phyloP scores from a whole-genome alignment of 2,888 invertebrate species.

The Harpalus rubripes region DNA sequence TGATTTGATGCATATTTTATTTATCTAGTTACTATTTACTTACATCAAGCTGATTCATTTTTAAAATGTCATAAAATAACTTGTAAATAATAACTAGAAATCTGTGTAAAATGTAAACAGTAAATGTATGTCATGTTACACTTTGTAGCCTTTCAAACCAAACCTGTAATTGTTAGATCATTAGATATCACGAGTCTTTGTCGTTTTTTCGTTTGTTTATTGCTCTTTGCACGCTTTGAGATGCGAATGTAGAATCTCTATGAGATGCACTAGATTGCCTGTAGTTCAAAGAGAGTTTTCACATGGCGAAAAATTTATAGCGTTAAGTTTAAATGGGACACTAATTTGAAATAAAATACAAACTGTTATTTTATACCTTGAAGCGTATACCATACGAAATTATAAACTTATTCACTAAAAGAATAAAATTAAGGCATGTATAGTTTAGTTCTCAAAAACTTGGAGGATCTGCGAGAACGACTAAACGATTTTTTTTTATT shows the following conservation, averaged over 20 bases:
- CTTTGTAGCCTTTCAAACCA: conserved; percentile 41
- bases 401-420: too few relatives aligned
- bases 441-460: too few relatives aligned
- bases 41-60: neutral
- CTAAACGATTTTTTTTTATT: too few relatives aligned
- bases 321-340: neutral
- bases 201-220: conserved; percentile 61
- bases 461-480: too few relatives aligned
- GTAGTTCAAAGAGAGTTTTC: neutral
- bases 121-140: conserved; percentile 33
- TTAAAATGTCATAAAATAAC: neutral
- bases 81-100: conserved; percentile 31
- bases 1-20: neutral
- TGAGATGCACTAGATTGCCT: neutral
- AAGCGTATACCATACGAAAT: too few relatives aligned
- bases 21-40: conserved; percentile 13
- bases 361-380: neutral
- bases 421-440: too few relatives aligned
- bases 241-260: conserved; percentile 39
- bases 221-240: conserved; percentile 60
- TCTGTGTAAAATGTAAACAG: conserved; percentile 1
- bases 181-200: conserved; percentile 59
- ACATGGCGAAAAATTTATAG: neutral
- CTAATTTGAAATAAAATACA: neutral
- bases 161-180: conserved; percentile 17